Evolutionary conservation across 2,113 vertebrate genomes (phyloP).

Genomic region (Elachura formosa): DNA sequence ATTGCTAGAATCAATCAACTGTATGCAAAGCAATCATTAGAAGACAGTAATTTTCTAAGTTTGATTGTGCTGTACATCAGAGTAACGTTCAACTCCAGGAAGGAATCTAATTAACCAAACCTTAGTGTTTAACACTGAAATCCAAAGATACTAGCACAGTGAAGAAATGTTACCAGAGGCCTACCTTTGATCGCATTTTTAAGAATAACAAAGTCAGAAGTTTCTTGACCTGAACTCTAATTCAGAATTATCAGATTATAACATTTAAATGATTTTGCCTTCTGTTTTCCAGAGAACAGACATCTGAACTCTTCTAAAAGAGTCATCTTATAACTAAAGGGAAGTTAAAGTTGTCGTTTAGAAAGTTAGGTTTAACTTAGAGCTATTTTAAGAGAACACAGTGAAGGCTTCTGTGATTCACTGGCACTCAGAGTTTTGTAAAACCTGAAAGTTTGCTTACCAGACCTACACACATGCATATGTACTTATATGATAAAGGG

Average conservation of each 20-base stretch:
- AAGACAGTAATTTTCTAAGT: background rate
- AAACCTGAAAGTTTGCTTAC: background rate
- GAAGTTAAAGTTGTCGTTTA: background rate
- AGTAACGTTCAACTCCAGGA: background rate
- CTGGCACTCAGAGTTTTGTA: background rate
- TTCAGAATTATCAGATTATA: background rate
- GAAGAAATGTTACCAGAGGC: background rate
- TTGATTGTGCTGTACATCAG: background rate
- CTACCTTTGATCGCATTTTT: background rate
- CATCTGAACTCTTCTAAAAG: background rate
- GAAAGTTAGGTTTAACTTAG: background rate
- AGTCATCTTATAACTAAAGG: background rate
- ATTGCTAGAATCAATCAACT: background rate
- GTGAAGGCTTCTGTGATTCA: background rate
- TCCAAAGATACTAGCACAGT: background rate
- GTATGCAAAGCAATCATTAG: background rate
- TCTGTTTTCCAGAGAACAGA: background rate
- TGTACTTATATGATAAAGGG: fast-evolving
- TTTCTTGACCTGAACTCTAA: background rate
- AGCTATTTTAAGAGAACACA: background rate
- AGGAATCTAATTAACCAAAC: background rate
- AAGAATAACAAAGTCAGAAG: background rate
- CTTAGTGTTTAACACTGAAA: background rate
- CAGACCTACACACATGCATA: background rate
- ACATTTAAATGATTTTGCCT: background rate